Evolutionary conservation across 2,113 vertebrate species (phyloP), one percentile per base, ranked within the genome.

Genomic region (Macrotus californicus): DNA sequence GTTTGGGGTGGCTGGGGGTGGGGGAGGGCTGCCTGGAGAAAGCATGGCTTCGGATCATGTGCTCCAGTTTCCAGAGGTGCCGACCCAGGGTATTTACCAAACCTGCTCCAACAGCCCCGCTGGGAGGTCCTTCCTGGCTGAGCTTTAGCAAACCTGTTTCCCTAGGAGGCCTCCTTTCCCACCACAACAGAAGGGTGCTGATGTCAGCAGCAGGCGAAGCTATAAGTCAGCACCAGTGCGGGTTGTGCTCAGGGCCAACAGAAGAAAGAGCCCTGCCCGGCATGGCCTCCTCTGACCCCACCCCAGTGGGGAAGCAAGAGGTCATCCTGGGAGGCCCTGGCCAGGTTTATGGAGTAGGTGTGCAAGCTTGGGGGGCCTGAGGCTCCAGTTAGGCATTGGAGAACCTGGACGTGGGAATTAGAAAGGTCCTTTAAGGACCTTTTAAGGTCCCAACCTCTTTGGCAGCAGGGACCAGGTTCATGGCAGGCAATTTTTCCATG

Each of bases 141-240:
- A 39, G 76, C 73, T 80, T 89, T 73, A 94, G 83, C 79, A 79
- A 94, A 91, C 69, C 89, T 86, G 75, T 56, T 94, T 85, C 46
- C 69, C 79, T 22, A 34, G 56, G 89, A 93, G 92, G 89, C 89
- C 93, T 89, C 87, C 80, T 50, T 93, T 67, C 82, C 26, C 75
- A 94, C 86, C 83, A 39, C 94, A 90, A 80, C 92, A 89, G 59
- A 75, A 88, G 76, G 92, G 61, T 29, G 76, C 96, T 96, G 93
- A 94, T 83, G 96, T 96, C 96, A 96, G 89, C 95, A 93, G 75
- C 14, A 15, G 56, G 87, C 1, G 5, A 91, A 75, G 59, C 79
- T 50, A 0, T 14, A 89, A 89, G 93, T 95, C 94, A 95, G 95
- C 89, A 85, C 10, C 15, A 31, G 24, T 10, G 70, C 41, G 46